Base-by-base conservation (phyloP, 1,140 invertebrate species). In the Schlechtendalia chinensis region DNA sequence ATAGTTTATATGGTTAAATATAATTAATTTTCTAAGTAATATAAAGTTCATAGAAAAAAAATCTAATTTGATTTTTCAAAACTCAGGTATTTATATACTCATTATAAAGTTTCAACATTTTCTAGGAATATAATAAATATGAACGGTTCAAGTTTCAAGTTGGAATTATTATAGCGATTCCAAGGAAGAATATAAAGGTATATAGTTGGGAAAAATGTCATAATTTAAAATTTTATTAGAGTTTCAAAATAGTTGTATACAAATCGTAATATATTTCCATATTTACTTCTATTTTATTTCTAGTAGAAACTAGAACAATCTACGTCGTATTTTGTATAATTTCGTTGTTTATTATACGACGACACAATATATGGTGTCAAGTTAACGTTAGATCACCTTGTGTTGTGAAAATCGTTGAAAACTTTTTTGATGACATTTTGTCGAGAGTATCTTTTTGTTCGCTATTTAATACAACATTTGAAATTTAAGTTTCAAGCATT, bases 41-140 rank as follows among this genome's bases (percentile, higher is more conserved):
- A n/a, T n/a, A n/a, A 8, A 39, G 8, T 39, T 39, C 32, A 8
- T 39, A 39, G 72, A 82, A n/a, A 27, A 67, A 54, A 81, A 65
- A 47, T 11, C 11, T 27, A 56, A 56, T 47, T 58, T 11, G 17
- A 39, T 65, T 8, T n/a, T 39, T n/a, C 11, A 14, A 65, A 19
- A n/a, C 17, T 32, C 10, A 19, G 17, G 6, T 3, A 27, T 39
- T 32, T 22, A 10, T n/a, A 27, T n/a, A 1, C 0, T 17, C 5
- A 8, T 50, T 14, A 1, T 39, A 32, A 39, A 16, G 32, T 10
- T n/a, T n/a, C 17, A 0, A 32, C 32, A 19, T 32, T 11, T 63
- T 17, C 19, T 63, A 11, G 29, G 5, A 4, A 63, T 39, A 65
- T 65, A 8, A 5, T 65, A n/a, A 32, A 39, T 29, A 61, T 11